Conservation (phyloP, 2,113 vertebrate genomes). For the Tautogolabrus adspersus region DNA sequence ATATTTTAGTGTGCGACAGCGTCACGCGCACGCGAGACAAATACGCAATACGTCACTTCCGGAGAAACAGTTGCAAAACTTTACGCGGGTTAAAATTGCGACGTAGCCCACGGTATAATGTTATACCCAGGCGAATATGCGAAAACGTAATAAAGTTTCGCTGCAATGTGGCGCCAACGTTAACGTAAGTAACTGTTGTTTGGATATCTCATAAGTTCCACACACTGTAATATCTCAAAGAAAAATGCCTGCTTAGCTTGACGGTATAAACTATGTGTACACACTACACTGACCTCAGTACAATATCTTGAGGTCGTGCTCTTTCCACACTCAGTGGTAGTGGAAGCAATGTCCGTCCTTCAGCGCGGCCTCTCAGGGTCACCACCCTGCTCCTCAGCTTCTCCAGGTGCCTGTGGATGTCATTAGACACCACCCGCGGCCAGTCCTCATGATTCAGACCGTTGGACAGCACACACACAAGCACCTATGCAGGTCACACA, state of each 20-base stretch:
- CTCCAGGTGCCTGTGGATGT: conserved; percentile 76
- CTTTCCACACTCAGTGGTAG: conserved; percentile 68
- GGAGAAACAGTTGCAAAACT: not conserved
- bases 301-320: conserved; percentile 41
- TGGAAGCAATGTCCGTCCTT: conserved; percentile 76
- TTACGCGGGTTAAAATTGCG: no score
- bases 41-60: not conserved
- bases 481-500: conserved; percentile 58
- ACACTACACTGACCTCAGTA: conserved; percentile 55
- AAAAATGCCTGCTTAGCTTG: no score
- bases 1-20: not conserved
- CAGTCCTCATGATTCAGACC: conserved; percentile 79
- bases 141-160: no score
- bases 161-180: no score
- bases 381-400: conserved; percentile 76
- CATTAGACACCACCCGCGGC: conserved; percentile 75
- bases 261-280: no score
- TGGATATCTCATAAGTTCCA: no score
- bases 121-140: no score
- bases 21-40: no score
- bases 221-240: no score
- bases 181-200: no score
- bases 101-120: no score
- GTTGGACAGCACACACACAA: conserved; percentile 77
- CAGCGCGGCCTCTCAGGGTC: conserved; percentile 71